phyloP scores from a whole-genome alignment of 2,113 vertebrate genomes.

The Centropristis striata region DNA sequence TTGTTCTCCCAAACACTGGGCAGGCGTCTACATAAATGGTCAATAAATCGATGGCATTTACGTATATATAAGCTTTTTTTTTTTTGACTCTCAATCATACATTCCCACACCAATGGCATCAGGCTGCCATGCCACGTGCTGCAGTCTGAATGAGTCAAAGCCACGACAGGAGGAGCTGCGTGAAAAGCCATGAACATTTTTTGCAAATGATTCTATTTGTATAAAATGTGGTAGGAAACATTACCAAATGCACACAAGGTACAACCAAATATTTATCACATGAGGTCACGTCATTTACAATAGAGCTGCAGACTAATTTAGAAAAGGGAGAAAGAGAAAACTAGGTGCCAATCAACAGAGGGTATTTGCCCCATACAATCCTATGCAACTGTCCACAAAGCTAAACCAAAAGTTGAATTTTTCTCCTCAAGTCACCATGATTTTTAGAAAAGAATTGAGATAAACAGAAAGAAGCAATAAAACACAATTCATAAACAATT shows the following conservation, averaged over 20 bases:
- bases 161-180: neutral
- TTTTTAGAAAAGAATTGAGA: conserved; percentile 1
- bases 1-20: no score
- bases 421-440: neutral
- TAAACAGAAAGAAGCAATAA: conserved; percentile 18
- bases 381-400: neutral
- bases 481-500: conserved; percentile 12
- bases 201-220: conserved; percentile 40
- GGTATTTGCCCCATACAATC: neutral
- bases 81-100: no score
- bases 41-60: no score
- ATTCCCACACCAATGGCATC: no score
- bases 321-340: conserved; percentile 4
- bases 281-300: conserved; percentile 14
- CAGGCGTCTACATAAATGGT: no score
- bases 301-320: neutral
- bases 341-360: neutral
- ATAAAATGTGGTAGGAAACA: conserved; percentile 35
- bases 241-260: neutral
- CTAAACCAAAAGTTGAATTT: neutral
- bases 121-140: neutral
- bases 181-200: conserved; percentile 23
- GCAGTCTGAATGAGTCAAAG: neutral
- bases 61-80: no score
- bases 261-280: conserved; percentile 53